phyloP scores from a whole-genome alignment of 2,888 invertebrate genomes.

The Chrysotoxum bicinctum region DNA sequence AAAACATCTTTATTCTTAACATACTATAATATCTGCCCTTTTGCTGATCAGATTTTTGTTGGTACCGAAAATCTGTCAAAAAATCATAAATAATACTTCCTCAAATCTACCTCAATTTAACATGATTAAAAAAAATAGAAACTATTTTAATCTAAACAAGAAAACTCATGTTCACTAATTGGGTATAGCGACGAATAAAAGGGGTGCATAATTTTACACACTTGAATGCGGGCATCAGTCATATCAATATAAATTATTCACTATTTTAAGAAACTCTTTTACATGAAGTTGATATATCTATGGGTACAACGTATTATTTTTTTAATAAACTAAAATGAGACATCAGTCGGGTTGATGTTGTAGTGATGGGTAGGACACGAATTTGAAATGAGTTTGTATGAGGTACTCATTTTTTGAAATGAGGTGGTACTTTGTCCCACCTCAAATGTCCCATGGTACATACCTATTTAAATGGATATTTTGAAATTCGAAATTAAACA shows the following conservation, averaged over 20 bases:
- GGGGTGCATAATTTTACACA: constrained; percentile 42
- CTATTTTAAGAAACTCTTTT: constrained; percentile 62
- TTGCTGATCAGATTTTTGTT: neutral
- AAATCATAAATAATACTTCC: constrained; percentile 63
- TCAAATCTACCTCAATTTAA: constrained; percentile 50
- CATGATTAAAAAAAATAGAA: constrained; percentile 50
- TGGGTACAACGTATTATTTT: neutral
- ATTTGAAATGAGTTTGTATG: too few species aligned
- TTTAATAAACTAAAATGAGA: constrained; percentile 36
- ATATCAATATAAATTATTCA: constrained; percentile 60
- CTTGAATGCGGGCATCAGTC: constrained; percentile 61
- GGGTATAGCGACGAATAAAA: constrained; percentile 51
- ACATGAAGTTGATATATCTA: neutral
- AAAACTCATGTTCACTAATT: constrained; percentile 66
- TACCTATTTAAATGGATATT: too few species aligned
- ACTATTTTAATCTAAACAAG: constrained; percentile 44
- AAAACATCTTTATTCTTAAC: neutral
- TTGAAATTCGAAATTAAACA: too few species aligned
- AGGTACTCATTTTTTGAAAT: too few species aligned
- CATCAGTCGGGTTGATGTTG: constrained; percentile 39
- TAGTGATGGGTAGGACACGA: too few species aligned
- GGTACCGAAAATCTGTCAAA: constrained; percentile 48
- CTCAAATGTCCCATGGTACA: too few species aligned
- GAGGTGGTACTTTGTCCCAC: too few species aligned
- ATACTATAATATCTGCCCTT: neutral